Conservation (phyloP, 1,140 invertebrate genomes). For the Holotrichia oblita region DNA sequence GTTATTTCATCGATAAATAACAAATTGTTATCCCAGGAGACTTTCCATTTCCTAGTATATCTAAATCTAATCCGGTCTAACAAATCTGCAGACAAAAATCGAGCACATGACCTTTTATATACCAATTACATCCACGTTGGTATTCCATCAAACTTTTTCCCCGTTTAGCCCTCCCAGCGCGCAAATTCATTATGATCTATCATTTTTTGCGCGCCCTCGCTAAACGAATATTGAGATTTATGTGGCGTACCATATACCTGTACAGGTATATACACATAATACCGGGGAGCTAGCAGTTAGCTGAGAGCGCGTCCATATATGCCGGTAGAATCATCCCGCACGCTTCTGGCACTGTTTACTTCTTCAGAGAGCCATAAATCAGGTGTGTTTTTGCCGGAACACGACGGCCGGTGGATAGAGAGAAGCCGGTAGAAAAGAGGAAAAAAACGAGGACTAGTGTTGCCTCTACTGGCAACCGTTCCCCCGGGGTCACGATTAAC, state of each 20-base stretch:
- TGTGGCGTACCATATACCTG: not conserved
- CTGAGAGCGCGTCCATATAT: not conserved
- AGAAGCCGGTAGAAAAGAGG: too few relatives aligned
- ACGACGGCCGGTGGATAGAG: not conserved
- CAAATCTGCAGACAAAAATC: too few relatives aligned
- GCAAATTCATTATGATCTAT: conserved; percentile 9
- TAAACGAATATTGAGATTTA: not conserved
- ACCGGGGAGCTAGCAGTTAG: not conserved
- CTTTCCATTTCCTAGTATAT: too few relatives aligned
- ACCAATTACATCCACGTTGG: not conserved
- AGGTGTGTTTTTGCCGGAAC: not conserved
- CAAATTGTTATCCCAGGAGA: too few relatives aligned
- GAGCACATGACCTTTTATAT: too few relatives aligned
- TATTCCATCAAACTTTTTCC: not conserved
- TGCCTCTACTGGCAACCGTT: too few relatives aligned
- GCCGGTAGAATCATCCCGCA: not conserved
- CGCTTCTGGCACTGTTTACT: not conserved
- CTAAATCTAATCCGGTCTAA: too few relatives aligned
- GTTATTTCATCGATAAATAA: too few relatives aligned
- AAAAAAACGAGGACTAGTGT: too few relatives aligned
- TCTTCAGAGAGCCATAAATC: conserved; percentile 4
- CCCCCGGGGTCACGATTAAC: too few relatives aligned
- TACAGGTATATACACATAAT: not conserved
- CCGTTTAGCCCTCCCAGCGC: not conserved
- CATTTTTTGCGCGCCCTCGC: not conserved